Evolutionary conservation across 2,113 vertebrate species (phyloP).

Genomic region (Strigops habroptila): DNA sequence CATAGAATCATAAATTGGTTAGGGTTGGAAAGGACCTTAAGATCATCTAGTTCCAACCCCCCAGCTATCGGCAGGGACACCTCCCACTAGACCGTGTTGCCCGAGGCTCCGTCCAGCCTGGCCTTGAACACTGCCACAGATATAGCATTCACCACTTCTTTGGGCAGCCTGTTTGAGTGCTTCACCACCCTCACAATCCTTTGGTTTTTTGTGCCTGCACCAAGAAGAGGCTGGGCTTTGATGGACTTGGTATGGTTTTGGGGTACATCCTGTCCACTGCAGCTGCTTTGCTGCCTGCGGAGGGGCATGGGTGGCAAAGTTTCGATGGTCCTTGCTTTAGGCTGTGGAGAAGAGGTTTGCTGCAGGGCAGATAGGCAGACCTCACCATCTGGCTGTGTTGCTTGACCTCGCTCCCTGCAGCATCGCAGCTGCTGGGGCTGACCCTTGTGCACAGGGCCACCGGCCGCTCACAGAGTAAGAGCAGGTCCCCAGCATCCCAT

Average conservation of each 20-base stretch:
- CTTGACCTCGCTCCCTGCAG: background rate
- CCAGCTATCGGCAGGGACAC: background rate
- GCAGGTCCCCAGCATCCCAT: background rate
- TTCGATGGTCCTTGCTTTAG: background rate
- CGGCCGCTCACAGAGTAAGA: background rate
- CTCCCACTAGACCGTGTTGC: background rate
- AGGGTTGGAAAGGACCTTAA: background rate
- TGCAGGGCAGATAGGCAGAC: background rate
- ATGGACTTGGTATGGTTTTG: background rate
- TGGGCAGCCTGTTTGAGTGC: background rate
- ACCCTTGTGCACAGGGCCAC: background rate
- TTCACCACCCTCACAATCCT: background rate
- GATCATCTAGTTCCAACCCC: background rate
- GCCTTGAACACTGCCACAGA: background rate
- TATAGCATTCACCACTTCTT: background rate
- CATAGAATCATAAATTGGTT: background rate
- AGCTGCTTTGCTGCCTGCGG: background rate
- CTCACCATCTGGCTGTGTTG: background rate
- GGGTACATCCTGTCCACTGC: background rate
- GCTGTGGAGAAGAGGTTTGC: background rate
- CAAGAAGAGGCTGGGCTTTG: background rate
- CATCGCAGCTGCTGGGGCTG: background rate
- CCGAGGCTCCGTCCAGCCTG: background rate
- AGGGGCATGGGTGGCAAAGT: background rate
- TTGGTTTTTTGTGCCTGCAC: background rate